Evolutionary conservation across 2,797 vertebrate species (phyloP).

Genomic region (Parauchenoglanis punctatus): DNA sequence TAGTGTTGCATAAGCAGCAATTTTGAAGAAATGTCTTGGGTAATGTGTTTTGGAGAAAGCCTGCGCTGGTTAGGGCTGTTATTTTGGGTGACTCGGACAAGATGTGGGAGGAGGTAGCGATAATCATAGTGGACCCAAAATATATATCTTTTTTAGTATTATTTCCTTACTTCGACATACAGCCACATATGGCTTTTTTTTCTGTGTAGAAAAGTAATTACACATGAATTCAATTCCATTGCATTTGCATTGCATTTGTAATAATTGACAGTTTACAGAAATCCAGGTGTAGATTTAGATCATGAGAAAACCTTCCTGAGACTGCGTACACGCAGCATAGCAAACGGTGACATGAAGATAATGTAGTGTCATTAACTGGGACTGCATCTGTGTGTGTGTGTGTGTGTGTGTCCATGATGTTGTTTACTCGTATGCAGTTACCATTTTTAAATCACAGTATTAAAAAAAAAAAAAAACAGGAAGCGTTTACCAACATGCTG

Average conservation of each 20-base stretch:
- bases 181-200: background rate
- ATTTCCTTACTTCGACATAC: background rate
- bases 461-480: background rate
- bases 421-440: background rate
- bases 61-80: background rate
- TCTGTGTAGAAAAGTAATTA: background rate
- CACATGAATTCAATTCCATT: background rate
- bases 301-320: background rate
- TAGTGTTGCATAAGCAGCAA: slow-evolving; percentile 20
- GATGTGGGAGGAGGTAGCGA: background rate
- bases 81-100: background rate
- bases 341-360: background rate
- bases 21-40: background rate
- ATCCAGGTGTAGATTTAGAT: background rate
- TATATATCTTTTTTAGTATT: background rate
- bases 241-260: background rate
- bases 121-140: background rate
- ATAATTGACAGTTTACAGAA: background rate
- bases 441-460: background rate
- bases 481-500: background rate
- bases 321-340: background rate
- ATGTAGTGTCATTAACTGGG: background rate
- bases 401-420: background rate
- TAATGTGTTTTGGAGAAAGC: slow-evolving; percentile 10
- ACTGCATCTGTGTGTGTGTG: background rate